Evolutionary conservation across 1,140 invertebrate species (phyloP).

Genomic region (Potamilus streckersoni): DNA sequence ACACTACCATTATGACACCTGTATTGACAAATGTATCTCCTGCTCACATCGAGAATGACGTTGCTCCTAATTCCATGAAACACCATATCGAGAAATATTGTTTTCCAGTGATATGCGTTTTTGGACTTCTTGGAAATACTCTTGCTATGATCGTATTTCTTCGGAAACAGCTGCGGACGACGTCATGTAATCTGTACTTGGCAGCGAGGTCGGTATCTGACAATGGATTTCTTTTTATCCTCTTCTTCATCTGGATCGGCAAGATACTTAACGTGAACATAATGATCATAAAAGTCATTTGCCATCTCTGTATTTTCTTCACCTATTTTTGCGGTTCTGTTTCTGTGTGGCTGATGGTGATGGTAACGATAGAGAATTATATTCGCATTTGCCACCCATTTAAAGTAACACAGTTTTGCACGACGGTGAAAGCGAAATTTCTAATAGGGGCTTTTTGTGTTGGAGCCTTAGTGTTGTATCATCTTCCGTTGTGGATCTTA

Average conservation of each 20-base stretch:
- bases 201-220: conserved; percentile 44
- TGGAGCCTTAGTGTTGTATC: conserved; percentile 45
- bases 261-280: conserved; percentile 67
- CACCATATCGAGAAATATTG: conserved; percentile 15
- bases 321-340: conserved; percentile 61
- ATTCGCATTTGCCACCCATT: conserved; percentile 60
- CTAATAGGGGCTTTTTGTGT: conserved; percentile 37
- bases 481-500: conserved; percentile 54
- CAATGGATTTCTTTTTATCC: conserved; percentile 40
- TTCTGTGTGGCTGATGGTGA: conserved; percentile 65
- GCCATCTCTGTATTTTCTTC: conserved; percentile 60
- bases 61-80: too few species aligned
- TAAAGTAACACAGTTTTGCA: conserved; percentile 49
- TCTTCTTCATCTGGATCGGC: conserved; percentile 69
- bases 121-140: conserved; percentile 45
- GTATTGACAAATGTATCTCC: too few species aligned
- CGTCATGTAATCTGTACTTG: conserved; percentile 51
- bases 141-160: conserved; percentile 42
- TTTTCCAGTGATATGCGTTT: conserved; percentile 37
- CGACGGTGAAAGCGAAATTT: conserved; percentile 42
- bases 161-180: conserved; percentile 26
- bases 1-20: too few species aligned
- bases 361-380: conserved; percentile 52
- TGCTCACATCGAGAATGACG: too few species aligned
- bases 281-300: conserved; percentile 47